Evolutionary conservation across 1,140 invertebrate species (phyloP).

Genomic region (Octopus bimaculoides): DNA sequence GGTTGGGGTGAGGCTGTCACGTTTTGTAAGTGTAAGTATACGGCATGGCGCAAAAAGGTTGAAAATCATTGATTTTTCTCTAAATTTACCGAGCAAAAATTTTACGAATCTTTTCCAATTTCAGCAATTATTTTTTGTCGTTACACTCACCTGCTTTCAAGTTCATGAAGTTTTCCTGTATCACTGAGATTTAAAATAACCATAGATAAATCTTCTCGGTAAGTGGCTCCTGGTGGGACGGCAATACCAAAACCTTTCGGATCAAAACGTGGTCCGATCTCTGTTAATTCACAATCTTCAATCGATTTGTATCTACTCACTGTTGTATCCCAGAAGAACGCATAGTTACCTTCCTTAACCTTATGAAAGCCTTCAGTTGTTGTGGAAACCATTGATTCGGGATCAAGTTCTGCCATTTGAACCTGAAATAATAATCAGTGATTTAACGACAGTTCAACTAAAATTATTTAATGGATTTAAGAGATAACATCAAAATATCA

Average conservation of each 20-base stretch:
- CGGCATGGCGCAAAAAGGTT: no score
- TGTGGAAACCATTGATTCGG: slow-evolving; percentile 45
- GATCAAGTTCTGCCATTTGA: slow-evolving; percentile 50
- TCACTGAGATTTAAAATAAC: slow-evolving; percentile 92
- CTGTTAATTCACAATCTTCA: slow-evolving; percentile 53
- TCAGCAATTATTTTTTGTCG: no score
- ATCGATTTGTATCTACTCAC: slow-evolving; percentile 53
- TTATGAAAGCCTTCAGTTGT: slow-evolving; percentile 43
- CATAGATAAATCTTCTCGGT: slow-evolving; percentile 90
- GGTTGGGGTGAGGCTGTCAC: no score
- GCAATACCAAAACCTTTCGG: slow-evolving; percentile 53
- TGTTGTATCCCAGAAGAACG: slow-evolving; percentile 55
- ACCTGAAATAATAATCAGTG: slow-evolving; percentile 10
- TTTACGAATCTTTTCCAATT: no score
- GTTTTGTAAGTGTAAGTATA: no score
- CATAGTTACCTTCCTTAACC: slow-evolving; percentile 51
- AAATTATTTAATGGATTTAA: no score
- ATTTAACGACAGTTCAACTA: no score
- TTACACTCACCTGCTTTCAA: slow-evolving; percentile 58
- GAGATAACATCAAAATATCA: no score
- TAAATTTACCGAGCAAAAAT: no score
- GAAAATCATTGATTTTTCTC: no score
- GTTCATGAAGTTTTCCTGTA: slow-evolving; percentile 85
- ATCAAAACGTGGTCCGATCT: slow-evolving; percentile 51
- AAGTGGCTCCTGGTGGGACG: slow-evolving; percentile 73